Percentiles rank a stretch among this genome's conserved stretches.
Evolutionary conservation across 1,140 invertebrate species (phyloP).

Genomic region (Temnothorax curvispinosus): DNA sequence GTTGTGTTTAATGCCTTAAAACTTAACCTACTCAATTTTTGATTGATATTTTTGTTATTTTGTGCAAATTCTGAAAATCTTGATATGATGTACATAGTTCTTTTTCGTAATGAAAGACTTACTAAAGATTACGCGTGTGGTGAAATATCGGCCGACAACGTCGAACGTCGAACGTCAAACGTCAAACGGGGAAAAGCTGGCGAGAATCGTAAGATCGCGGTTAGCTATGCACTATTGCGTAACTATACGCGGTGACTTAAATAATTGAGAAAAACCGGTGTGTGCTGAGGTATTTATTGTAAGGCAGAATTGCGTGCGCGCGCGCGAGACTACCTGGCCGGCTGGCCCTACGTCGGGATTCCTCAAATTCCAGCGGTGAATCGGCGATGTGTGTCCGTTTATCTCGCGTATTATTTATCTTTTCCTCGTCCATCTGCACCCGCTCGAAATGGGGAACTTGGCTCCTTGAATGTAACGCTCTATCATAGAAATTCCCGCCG

Average conservation of each 20-base stretch:
- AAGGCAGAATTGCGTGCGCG: conserved; percentile 8
- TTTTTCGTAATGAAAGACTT: neutral
- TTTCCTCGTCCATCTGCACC: neutral
- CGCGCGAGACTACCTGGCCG: conserved; percentile 2
- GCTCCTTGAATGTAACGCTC: neutral
- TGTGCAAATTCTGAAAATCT: neutral
- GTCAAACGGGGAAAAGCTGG: neutral
- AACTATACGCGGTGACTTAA: conserved; percentile 24
- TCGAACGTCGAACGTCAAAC: conserved; percentile 7
- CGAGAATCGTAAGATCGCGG: conserved; percentile 31
- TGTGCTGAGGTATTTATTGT: conserved; percentile 30
- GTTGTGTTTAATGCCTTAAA: neutral
- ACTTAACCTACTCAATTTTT: neutral
- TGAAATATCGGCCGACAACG: neutral
- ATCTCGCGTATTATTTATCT: conserved; percentile 32
- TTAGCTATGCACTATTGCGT: neutral
- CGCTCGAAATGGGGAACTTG: conserved; percentile 2
- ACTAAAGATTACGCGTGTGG: neutral
- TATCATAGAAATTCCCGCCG: conserved; percentile 24
- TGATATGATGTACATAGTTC: neutral
- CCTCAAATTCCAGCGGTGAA: conserved; percentile 9
- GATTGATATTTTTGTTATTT: conserved; percentile 1
- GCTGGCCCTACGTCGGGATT: conserved; percentile 17
- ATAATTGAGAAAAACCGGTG: conserved; percentile 39
- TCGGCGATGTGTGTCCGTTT: neutral